Base-by-base conservation (phyloP, 1,140 invertebrate genomes). In the Monomorium pharaonis region DNA sequence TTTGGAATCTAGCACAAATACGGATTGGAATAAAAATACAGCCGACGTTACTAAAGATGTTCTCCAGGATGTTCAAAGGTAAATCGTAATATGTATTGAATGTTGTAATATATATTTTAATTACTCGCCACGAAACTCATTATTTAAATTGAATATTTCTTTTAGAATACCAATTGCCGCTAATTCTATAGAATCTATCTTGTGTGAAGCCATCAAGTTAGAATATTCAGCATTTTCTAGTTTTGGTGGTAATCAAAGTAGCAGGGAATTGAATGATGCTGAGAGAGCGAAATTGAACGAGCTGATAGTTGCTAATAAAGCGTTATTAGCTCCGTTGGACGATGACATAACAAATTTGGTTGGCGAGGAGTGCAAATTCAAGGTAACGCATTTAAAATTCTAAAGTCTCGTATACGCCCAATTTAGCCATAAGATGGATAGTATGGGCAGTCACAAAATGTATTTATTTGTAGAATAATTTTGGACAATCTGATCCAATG, bases 231-330 rank as follows among this genome's bases (percentile, higher is more conserved):
- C 97, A 0, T 97, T 97, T 30, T 96, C 96, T 0, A 93, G 96
- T 24, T 95, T 96, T 21, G 95, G 96, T 51, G 95, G 95, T 87
- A 96, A 96, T 89, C 95, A 96, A 81, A 96, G 95, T 4, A 96
- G 96, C 16, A 95, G 97, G 58, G 97, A 97, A 92, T 95, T 98
- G 3, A 98, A 98, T 93, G 97, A 98, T 93, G 96, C 97, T 14
- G 98, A 98, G 94, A 95, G 96, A 89, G 96, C 97, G 14, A 98
- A 98, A 94, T 93, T 98, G 54, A 97, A 97, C 87, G 98, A 98
- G 93, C 94, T 98, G 21, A 97, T 98, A 62, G 96, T 98, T 2
- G 98, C 98, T 0, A 98, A 98, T 93, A 97, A 98, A 94, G 97
- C 97, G 3, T 95, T 98, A 14, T 95, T 97, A 87, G 97, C 97